Conservation (phyloP, 2,113 vertebrate genomes). For the Crotalus horridus region DNA sequence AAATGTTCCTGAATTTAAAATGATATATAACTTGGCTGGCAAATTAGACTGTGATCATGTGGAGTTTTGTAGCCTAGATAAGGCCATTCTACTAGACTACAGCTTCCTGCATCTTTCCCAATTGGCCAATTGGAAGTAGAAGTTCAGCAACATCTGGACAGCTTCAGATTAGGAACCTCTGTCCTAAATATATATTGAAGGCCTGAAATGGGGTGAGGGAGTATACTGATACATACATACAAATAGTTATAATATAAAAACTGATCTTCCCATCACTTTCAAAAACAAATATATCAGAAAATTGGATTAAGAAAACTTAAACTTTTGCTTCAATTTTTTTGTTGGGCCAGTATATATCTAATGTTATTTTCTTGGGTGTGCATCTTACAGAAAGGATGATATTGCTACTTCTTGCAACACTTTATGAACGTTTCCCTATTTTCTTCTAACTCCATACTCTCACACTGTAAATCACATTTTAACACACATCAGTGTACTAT, state of each 20-base stretch:
- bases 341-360: background rate
- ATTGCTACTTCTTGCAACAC: background rate
- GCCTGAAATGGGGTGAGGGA: background rate
- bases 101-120: background rate
- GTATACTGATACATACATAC: background rate
- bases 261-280: background rate
- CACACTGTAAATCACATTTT: slow-evolving; percentile 62
- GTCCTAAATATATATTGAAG: background rate
- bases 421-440: slow-evolving; percentile 30
- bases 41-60: background rate
- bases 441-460: slow-evolving; percentile 8
- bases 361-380: background rate
- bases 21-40: background rate
- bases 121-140: background rate
- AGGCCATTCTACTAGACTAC: background rate
- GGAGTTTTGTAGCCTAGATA: background rate
- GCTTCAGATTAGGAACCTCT: background rate
- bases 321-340: background rate
- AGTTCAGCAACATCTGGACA: background rate
- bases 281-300: background rate
- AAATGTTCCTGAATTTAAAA: background rate
- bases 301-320: background rate
- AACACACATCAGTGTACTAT: slow-evolving; percentile 58
- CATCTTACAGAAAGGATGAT: slow-evolving; percentile 18
- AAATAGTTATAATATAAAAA: background rate